Percentiles rank a stretch among this genome's conserved stretches.
Evolutionary conservation across 2,113 vertebrate genomes (phyloP).

Genomic region (Merops nubicus): DNA sequence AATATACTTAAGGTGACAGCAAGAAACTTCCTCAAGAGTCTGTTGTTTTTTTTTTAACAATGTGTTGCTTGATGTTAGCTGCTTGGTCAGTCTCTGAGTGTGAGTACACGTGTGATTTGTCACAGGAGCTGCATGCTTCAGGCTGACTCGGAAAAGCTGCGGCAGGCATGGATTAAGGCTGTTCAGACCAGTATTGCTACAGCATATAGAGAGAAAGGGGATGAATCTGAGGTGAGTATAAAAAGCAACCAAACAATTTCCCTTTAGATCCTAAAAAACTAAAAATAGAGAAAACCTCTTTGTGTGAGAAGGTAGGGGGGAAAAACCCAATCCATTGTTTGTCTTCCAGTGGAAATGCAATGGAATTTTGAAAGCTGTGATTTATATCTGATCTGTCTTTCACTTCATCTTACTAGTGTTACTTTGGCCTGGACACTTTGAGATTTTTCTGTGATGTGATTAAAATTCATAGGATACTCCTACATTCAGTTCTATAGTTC

Average conservation of each 20-base stretch:
- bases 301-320: background rate
- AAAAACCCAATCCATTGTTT: background rate
- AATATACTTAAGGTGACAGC: background rate
- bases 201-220: slow-evolving; percentile 93
- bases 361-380: background rate
- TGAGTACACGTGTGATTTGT: background rate
- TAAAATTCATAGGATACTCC: background rate
- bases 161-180: slow-evolving; percentile 96
- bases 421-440: background rate
- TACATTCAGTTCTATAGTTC: background rate
- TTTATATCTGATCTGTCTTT: background rate
- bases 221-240: slow-evolving; percentile 84
- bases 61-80: background rate
- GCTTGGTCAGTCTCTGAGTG: background rate
- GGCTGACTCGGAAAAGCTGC: slow-evolving; percentile 94
- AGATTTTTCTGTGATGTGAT: background rate
- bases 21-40: background rate
- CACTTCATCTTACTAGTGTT: background rate
- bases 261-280: background rate
- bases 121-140: slow-evolving; percentile 96
- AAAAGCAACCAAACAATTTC: background rate
- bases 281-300: background rate
- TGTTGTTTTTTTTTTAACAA: background rate
- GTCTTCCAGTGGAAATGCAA: background rate
- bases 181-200: slow-evolving; percentile 97